Percentiles rank a stretch among this genome's conserved stretches.
These are phyloP conservation scores for Philaethria dido DNA, from an alignment of 2,888 invertebrate species.

Conservation along the genomic window DNA sequence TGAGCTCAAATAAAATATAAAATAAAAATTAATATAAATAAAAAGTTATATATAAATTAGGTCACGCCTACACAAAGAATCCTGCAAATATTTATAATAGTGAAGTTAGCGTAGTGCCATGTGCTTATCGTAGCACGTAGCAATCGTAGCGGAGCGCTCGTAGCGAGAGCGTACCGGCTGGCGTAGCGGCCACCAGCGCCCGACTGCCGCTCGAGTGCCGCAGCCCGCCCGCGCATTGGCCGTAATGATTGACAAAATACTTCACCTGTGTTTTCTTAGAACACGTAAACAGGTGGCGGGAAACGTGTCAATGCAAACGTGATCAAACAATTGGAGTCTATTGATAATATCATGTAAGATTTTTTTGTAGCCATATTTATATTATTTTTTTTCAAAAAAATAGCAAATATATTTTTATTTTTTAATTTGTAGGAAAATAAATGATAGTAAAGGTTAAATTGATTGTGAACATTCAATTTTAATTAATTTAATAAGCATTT, in stretches of 20 bases:
- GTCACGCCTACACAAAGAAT: slow-evolving; percentile 32
- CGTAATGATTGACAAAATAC: slow-evolving; percentile 78
- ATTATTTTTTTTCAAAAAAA: not conserved
- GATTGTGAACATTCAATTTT: not conserved
- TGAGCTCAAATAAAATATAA: not conserved
- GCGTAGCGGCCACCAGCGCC: slow-evolving; percentile 53
- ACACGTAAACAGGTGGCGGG: slow-evolving; percentile 53
- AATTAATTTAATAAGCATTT: not conserved
- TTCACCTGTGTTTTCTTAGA: slow-evolving; percentile 73
- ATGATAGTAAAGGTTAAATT: not conserved
- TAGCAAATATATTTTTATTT: not conserved
- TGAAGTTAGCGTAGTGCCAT: slow-evolving; percentile 41
- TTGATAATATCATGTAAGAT: not conserved
- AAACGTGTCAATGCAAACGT: slow-evolving; percentile 40
- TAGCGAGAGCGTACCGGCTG: slow-evolving; percentile 51
- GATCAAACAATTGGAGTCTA: slow-evolving; percentile 22
- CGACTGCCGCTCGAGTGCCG: slow-evolving; percentile 56
- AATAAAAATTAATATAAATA: not conserved
- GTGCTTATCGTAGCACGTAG: slow-evolving; percentile 34
- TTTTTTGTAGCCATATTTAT: not conserved
- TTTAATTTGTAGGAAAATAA: not conserved
- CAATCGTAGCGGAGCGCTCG: slow-evolving; percentile 34
- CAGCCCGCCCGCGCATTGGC: slow-evolving; percentile 49
- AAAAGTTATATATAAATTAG: slow-evolving; percentile 4
- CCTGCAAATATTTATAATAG: slow-evolving; percentile 26